A percentile compares a stretch with the other conserved stretches of the same genome.
phyloP scores from a whole-genome alignment of 2,797 vertebrate species.

The Danio tinwini region DNA sequence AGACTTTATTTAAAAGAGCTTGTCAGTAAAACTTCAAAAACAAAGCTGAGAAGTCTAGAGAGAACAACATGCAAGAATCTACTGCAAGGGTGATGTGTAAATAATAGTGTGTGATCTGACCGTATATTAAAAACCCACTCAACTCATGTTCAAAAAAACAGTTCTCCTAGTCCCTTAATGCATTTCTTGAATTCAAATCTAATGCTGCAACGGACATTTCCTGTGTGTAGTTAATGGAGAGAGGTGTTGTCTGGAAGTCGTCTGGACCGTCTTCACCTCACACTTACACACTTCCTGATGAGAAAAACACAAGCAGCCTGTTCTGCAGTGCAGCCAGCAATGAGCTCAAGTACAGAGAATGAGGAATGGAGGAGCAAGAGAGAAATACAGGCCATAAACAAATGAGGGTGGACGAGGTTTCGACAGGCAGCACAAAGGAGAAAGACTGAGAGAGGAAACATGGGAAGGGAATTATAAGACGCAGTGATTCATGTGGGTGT shows the following conservation, averaged over 20 bases:
- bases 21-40: slow-evolving; percentile 25
- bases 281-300: slow-evolving; percentile 60
- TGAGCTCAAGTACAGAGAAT: slow-evolving; percentile 48
- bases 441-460: slow-evolving; percentile 14
- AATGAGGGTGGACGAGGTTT: neutral
- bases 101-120: slow-evolving; percentile 6
- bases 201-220: slow-evolving; percentile 18
- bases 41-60: neutral
- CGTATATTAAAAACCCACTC: neutral
- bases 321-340: slow-evolving; percentile 31
- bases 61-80: neutral
- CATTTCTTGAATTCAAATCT: slow-evolving; percentile 24
- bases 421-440: slow-evolving; percentile 14
- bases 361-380: slow-evolving; percentile 17
- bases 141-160: slow-evolving; percentile 8
- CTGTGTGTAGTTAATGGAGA: slow-evolving; percentile 29
- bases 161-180: neutral
- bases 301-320: slow-evolving; percentile 62
- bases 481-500: neutral
- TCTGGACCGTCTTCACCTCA: slow-evolving; percentile 53
- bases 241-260: slow-evolving; percentile 52
- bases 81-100: slow-evolving; percentile 3
- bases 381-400: slow-evolving; percentile 13
- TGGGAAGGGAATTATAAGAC: slow-evolving; percentile 17
- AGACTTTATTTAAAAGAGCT: slow-evolving; percentile 20